Percentiles rank a stretch among this genome's conserved stretches.
phyloP scores from a whole-genome alignment of 2,888 invertebrate species.

The Leucozona laternaria region DNA sequence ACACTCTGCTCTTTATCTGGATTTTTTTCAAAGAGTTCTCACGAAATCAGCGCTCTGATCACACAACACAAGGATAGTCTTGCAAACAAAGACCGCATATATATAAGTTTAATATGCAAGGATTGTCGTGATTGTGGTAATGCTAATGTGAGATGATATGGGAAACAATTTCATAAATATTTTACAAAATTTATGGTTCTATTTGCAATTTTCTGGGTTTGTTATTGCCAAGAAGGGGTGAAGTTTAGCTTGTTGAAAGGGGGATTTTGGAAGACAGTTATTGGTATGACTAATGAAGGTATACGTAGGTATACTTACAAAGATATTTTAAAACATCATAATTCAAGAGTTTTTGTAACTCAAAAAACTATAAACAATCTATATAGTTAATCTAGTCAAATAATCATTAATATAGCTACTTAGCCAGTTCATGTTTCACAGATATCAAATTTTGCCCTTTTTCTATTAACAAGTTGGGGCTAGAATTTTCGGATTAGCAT shows the following conservation, averaged over 20 bases:
- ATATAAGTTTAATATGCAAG: constrained; percentile 61
- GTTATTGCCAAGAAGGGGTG: not conserved
- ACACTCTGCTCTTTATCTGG: constrained; percentile 26
- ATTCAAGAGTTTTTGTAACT: no score
- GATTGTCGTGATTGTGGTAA: constrained; percentile 61
- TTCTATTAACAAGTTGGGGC: no score
- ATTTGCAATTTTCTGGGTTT: constrained; percentile 31
- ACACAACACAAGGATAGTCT: not conserved
- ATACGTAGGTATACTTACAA: no score
- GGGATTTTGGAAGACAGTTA: not conserved
- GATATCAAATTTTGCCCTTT: no score
- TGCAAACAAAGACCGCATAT: constrained; percentile 12
- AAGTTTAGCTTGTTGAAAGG: not conserved
- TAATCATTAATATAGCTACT: no score
- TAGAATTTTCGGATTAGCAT: no score
- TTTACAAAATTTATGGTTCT: constrained; percentile 51
- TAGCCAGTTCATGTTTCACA: no score
- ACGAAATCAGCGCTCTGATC: constrained; percentile 59
- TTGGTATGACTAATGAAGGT: not conserved
- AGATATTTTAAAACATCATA: no score
- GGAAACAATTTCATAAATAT: constrained; percentile 70
- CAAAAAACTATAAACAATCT: no score
- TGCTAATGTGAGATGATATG: constrained; percentile 74
- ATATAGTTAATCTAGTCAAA: no score
- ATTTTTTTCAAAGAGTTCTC: constrained; percentile 44